These are phyloP conservation scores for Proterorhinus semilunaris DNA, from an alignment of 2,113 vertebrate genomes.

Conservation along the genomic window DNA sequence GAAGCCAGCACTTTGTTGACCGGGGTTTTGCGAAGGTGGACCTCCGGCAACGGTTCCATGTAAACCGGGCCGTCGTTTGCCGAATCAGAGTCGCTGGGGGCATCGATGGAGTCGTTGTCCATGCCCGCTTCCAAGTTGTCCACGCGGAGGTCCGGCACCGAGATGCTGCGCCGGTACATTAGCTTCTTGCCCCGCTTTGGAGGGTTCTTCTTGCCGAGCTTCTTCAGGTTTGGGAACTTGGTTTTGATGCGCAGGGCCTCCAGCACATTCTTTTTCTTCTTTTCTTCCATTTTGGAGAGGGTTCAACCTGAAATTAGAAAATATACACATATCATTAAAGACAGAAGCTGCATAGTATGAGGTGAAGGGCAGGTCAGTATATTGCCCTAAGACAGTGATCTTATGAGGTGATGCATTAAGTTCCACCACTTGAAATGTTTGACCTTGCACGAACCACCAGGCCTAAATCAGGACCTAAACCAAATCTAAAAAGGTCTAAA, in stretches of 20 bases:
- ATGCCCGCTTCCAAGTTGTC: background rate
- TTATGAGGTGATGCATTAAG: too few species aligned
- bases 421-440: too few species aligned
- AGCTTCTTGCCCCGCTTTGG: constrained; percentile 47
- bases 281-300: constrained; percentile 63
- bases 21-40: background rate
- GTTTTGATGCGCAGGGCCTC: constrained; percentile 51
- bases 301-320: background rate
- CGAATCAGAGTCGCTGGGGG: constrained; percentile 47
- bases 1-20: background rate
- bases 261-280: constrained; percentile 65
- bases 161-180: constrained; percentile 69
- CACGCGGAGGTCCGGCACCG: constrained; percentile 71
- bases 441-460: too few species aligned
- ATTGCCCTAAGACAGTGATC: background rate
- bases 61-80: constrained; percentile 6
- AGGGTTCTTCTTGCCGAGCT: constrained; percentile 50
- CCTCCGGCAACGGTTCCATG: constrained; percentile 24
- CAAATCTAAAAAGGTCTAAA: too few species aligned
- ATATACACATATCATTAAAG: background rate
- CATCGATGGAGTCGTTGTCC: constrained; percentile 10
- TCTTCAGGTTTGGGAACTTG: constrained; percentile 52
- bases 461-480: too few species aligned
- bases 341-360: background rate
- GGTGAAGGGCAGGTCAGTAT: too few species aligned